Evolutionary conservation across 1,140 invertebrate genomes (phyloP).

Genomic region (Anoplophora glabripennis): DNA sequence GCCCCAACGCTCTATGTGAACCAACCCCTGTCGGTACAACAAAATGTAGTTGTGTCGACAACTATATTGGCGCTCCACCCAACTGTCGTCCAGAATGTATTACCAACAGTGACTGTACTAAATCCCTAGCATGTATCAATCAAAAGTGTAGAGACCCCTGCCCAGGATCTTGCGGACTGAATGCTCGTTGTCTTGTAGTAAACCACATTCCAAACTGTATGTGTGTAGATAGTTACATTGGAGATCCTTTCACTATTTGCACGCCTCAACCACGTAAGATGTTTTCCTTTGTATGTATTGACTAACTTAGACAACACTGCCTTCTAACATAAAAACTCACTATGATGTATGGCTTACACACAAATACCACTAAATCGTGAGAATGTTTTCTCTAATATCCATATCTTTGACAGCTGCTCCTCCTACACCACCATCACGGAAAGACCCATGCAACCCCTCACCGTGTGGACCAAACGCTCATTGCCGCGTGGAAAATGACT

Average conservation of each 20-base stretch:
- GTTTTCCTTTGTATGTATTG: slow-evolving; percentile 5
- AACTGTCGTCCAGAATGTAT: slow-evolving; percentile 67
- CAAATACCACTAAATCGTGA: background rate
- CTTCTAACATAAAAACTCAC: background rate
- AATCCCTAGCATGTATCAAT: slow-evolving; percentile 59
- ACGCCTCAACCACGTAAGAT: slow-evolving; percentile 55
- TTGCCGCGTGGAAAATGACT: slow-evolving; percentile 62
- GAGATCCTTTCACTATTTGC: slow-evolving; percentile 66
- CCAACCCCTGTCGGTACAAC: slow-evolving; percentile 54
- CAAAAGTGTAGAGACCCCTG: slow-evolving; percentile 71
- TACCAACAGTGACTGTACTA: slow-evolving; percentile 63
- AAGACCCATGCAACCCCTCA: slow-evolving; percentile 58
- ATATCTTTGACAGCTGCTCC: slow-evolving; percentile 29
- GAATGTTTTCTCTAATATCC: background rate
- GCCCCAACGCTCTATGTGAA: slow-evolving; percentile 69
- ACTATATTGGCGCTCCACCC: slow-evolving; percentile 64
- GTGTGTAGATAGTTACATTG: slow-evolving; percentile 64
- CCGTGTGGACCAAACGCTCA: slow-evolving; percentile 68
- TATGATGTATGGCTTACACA: slow-evolving; percentile 1
- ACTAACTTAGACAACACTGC: slow-evolving; percentile 8
- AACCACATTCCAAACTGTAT: slow-evolving; percentile 73
- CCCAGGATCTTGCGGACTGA: slow-evolving; percentile 68
- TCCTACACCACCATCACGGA: slow-evolving; percentile 32
- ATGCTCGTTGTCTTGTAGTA: slow-evolving; percentile 69
- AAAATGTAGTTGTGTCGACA: slow-evolving; percentile 59